Conservation (phyloP, 1,140 invertebrate species). For the Drosophila littoralis region DNA sequence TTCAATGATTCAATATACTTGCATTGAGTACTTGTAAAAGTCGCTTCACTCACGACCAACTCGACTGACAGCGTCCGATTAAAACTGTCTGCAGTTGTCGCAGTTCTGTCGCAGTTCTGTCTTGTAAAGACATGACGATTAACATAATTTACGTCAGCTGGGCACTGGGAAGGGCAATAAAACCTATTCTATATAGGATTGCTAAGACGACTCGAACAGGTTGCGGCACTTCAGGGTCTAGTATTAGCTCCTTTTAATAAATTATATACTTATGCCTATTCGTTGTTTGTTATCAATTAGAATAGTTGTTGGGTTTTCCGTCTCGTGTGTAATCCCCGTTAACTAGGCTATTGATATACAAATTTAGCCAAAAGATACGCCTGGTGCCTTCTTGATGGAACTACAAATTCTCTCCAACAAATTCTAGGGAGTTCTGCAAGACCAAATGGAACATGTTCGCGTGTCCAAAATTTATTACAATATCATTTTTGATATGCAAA, state of each 20-base stretch:
- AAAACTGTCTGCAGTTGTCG: constrained; percentile 32
- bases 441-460: constrained; percentile 2
- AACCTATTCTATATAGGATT: constrained; percentile 2
- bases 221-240: constrained; percentile 3
- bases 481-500: constrained; percentile 45
- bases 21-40: neutral
- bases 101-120: constrained; percentile 25
- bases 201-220: neutral
- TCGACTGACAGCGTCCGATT: constrained; percentile 27
- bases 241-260: constrained; percentile 6
- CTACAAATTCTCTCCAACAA: neutral
- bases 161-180: neutral
- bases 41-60: constrained; percentile 27
- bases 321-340: neutral
- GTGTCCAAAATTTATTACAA: constrained; percentile 22
- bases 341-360: neutral
- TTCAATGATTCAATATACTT: neutral
- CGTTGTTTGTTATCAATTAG: neutral
- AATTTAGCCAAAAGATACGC: neutral
- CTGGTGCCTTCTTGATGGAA: no score
- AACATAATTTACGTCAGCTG: constrained; percentile 26
- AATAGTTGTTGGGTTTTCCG: neutral
- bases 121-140: constrained; percentile 35
- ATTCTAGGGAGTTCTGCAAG: neutral
- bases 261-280: neutral